Base-by-base conservation (phyloP, 2,113 vertebrate species). In the Tragelaphus buxtoni region DNA sequence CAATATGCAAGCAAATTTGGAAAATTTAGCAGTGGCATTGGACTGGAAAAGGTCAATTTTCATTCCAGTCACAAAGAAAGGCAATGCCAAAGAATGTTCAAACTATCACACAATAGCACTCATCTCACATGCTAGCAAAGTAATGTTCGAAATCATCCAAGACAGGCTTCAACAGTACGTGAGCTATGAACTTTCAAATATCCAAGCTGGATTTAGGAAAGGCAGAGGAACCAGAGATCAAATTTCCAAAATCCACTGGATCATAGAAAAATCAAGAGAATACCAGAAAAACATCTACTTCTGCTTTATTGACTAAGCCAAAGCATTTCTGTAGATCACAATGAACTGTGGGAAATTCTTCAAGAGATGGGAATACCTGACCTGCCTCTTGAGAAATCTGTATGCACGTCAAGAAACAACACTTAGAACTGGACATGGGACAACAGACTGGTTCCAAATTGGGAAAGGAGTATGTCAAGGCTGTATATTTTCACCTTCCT, bases 31-130 rank as follows among this genome's bases (percentile, higher is more conserved):
- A 65, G 32, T 65, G n/a, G 17, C n/a, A 35, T n/a, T 35, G n/a
- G 17, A 65, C 4, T 35, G 9, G 17, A 35, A 65, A 65, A 35
- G 17, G 63, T 35, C 32, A 65, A 35, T 65, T 65, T 65, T 65
- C 8, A 35, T 65, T 65, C 8, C n/a, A 65, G 9, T 35, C 17
- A 8, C 8, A 65, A 65, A 65, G n/a, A 65, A 65, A 65, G 17
- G n/a, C 32, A 35, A 35, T 35, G 9, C 9, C 63, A 65, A 65
- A 65, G 16, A 20, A 20, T 35, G 32, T 20, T 65, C 8, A 65
- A 35, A 65, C 8, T 20, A 65, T 4, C 0, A 0, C 63, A 20
- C 32, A 35, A 35, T 20, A 18, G 32, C 63, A 20, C 8, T 35
- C 63, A 65, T 65, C 17, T 65, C n/a, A 65, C 22, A 24, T 0